Evolutionary conservation across 1,140 invertebrate species (phyloP), one percentile per base, ranked within the genome.

Genomic region (Xylocopa sonorina): DNA sequence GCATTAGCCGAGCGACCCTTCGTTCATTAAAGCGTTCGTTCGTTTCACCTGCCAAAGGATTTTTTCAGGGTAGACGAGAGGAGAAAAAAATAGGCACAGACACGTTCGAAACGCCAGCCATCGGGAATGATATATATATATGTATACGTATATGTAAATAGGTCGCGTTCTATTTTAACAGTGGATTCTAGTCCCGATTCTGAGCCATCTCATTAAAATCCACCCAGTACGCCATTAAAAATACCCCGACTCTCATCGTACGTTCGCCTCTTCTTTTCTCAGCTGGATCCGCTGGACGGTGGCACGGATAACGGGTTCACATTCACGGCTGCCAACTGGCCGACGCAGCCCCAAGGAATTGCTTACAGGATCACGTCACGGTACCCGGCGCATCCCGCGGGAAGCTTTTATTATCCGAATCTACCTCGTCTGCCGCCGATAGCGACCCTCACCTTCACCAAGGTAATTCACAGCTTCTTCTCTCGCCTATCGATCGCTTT

Each of bases 241-340:
- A 7, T n/a, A n/a, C n/a, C 3, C n/a, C 24, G 29, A 62, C 18
- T 34, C 32, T 34, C 32, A 32, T 4, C 29, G n/a, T 74, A 12
- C 24, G 46, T 32, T 75, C 58, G 80, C 82, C 58, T 43, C 71
- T 57, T 43, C 71, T 82, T 64, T 87, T 84, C 83, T 53, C 92
- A 97, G 96, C 95, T 98, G 88, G 97, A 97, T 93, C 98, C 98
- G 27, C 94, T 98, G 88, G 99, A 99, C 93, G 98, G 98, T 32
- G 99, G 99, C 57, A 99, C 98, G 41, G 98, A 99, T 94, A 98
- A 98, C 92, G 98, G 99, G 0, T 97, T 98, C 91, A 98, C 98
- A 67, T 99, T 99, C 91, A 99, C 98, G 78, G 98, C 98, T 41
- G 97, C 97, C 43, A 98, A 99, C 93, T 98, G 97, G 95, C 96